Conservation (phyloP, 2,797 vertebrate genomes). For the Bradypodion pumilum region DNA sequence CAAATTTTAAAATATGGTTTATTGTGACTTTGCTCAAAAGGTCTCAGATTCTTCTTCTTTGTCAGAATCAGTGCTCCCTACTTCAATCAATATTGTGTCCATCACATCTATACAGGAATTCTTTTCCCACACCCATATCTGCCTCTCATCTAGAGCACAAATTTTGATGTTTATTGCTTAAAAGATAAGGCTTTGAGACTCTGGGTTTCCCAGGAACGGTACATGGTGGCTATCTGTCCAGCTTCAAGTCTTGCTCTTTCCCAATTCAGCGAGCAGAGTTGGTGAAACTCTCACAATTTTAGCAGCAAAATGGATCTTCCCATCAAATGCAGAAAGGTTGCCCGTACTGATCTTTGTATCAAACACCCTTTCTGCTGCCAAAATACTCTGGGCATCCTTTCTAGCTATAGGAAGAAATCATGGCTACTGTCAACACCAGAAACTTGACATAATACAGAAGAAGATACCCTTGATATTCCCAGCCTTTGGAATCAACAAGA, state of each 20-base stretch:
- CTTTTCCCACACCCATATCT: not conserved
- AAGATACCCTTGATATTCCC: conserved; percentile 25
- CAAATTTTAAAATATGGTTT: conserved; percentile 18
- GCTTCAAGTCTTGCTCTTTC: not conserved
- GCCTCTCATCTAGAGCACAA: conserved; percentile 33
- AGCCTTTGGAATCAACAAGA: not conserved
- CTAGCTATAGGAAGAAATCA: conserved; percentile 6
- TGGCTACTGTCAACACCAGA: not conserved
- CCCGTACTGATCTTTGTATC: conserved; percentile 4
- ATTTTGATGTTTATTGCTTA: not conserved
- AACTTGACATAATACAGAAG: conserved; percentile 27
- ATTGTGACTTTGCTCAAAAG: conserved; percentile 33
- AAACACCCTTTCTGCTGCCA: conserved; percentile 10
- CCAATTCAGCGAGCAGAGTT: rapidly evolving
- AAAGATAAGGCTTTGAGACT: conserved; percentile 29
- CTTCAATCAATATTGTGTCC: not conserved
- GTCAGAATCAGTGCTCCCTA: conserved; percentile 41
- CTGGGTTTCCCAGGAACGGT: rapidly evolving
- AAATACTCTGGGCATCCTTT: conserved; percentile 12
- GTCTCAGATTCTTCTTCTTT: conserved; percentile 46
- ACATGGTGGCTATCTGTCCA: not conserved
- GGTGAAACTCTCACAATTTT: not conserved
- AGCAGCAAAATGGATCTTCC: conserved; percentile 2
- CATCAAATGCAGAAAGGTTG: not conserved
- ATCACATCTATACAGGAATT: conserved; percentile 1